phyloP scores from a whole-genome alignment of 92 coral and sea anemone genomes.

The Palythoa grandiflora region DNA sequence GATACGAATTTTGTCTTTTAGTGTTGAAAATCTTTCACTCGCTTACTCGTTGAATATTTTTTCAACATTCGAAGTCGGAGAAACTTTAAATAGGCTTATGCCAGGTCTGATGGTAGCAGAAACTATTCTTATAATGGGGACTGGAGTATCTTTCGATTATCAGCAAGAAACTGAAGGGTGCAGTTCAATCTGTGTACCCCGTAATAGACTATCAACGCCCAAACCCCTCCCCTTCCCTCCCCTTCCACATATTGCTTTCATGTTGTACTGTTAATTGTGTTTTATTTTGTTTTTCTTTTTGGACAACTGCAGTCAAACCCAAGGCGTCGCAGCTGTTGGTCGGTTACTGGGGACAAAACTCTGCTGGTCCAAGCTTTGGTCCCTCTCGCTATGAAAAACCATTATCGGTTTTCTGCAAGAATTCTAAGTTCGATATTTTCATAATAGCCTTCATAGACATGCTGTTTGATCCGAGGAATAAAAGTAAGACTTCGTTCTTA shows the following conservation, averaged over 20 bases:
- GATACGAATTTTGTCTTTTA: no score
- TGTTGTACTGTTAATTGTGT: background rate
- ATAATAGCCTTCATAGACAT: conserved; percentile 79
- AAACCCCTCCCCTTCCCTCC: no score
- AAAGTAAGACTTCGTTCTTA: conserved; percentile 27
- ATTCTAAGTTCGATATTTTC: conserved; percentile 77
- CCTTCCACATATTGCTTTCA: background rate
- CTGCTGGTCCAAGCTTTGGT: conserved; percentile 69
- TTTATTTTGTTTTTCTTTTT: background rate
- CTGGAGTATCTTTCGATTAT: no score
- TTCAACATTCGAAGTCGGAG: no score
- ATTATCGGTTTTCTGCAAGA: conserved; percentile 71
- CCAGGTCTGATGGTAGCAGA: no score
- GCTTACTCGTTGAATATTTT: no score
- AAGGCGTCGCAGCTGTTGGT: conserved; percentile 61
- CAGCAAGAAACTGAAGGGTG: no score
- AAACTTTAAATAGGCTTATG: no score
- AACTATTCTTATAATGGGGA: no score
- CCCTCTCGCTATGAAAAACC: conserved; percentile 73
- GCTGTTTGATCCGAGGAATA: conserved; percentile 63
- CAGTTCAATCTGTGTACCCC: background rate
- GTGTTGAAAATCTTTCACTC: no score
- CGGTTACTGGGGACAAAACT: conserved; percentile 93
- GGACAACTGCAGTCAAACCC: conserved; percentile 6
- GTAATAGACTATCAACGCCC: background rate